Evolutionary conservation across 2,797 vertebrate genomes (phyloP).

Genomic region (Sebastes nivosus): DNA sequence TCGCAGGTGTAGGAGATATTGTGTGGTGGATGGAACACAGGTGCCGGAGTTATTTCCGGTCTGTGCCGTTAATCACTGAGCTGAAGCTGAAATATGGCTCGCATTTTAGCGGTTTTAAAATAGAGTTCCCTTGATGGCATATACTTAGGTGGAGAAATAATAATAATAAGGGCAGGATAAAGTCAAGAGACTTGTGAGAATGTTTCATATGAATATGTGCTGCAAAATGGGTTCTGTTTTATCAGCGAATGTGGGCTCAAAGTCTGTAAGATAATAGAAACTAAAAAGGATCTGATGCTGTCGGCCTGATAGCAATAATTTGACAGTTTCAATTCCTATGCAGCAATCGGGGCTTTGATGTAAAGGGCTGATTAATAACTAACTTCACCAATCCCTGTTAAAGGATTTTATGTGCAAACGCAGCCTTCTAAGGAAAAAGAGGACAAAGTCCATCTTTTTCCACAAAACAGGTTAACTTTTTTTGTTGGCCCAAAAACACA

Average conservation of each 20-base stretch:
- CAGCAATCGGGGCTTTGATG: constrained; percentile 63
- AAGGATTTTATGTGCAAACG: constrained; percentile 46
- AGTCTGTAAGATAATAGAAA: constrained; percentile 58
- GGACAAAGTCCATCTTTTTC: background rate
- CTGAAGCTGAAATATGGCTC: constrained; percentile 72
- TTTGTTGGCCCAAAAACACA: background rate
- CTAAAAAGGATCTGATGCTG: constrained; percentile 55
- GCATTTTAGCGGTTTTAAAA: constrained; percentile 80
- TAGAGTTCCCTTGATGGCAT: constrained; percentile 72
- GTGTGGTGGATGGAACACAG: constrained; percentile 73
- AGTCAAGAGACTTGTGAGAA: constrained; percentile 63
- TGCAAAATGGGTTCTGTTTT: constrained; percentile 55
- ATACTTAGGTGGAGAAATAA: constrained; percentile 67
- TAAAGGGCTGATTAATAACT: constrained; percentile 55
- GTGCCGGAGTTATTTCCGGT: constrained; percentile 78
- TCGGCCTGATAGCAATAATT: constrained; percentile 63
- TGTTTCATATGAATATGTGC: constrained; percentile 48
- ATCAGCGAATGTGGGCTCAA: constrained; percentile 56
- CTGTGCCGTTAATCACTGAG: constrained; percentile 74
- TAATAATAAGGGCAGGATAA: constrained; percentile 74
- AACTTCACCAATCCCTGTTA: constrained; percentile 37
- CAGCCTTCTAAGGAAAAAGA: constrained; percentile 23
- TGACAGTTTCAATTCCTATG: constrained; percentile 60
- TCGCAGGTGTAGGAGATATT: constrained; percentile 79
- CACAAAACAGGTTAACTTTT: background rate